Base-by-base conservation (phyloP, 37 sponge, comb jelly and placozoan species). In the Eunapius fragilis region DNA sequence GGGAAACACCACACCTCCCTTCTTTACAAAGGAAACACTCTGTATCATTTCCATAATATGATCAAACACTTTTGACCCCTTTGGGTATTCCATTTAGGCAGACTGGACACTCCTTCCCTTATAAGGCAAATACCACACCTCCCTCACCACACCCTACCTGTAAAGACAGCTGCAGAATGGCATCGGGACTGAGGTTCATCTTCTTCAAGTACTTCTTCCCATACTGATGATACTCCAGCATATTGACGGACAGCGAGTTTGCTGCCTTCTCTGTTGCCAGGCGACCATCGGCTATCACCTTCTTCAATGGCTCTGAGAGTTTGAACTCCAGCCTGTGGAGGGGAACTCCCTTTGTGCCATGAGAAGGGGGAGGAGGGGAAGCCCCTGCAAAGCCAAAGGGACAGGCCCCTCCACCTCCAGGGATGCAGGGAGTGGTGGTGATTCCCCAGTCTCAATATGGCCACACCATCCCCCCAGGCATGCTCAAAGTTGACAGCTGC, bases 381-480 rank as follows among this genome's bases (percentile, higher is more conserved):
- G 47, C 47, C 47, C 47, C 47, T 45, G 47, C 47, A 45, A 45
- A 45, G 47, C 47, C 47, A 45, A 45, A 45, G 9, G 47, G 47
- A 45, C 47, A 45, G 7, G 7, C 47, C 47, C 47, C 47, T 45
- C 47, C 47, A 22, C 80, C 70, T 3, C 47, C 48, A 6, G 75
- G 74, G 19, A 45, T 45, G 50, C 32, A 70, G 0, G 76, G 75
- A 0, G 11, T 10, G 14, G 25, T 86, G 11, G 41, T 87, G 2
- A 45, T 45, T 45, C 47, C 4, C 47, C 47, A 45, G 47, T 45
- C 47, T 45, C 47, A 45, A 45, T 45, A 45, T 45, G 47, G 47
- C 47, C 67, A 98, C 96, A 26, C 99, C 99, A 68, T 98, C 99
- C 0, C 99, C 99, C 99, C 99, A 98, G 70, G 95, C 80, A 80